These are phyloP conservation scores for Rambutsinella grinnellia DNA, from an alignment of 2,888 invertebrate genomes.

Conservation along the genomic window DNA sequence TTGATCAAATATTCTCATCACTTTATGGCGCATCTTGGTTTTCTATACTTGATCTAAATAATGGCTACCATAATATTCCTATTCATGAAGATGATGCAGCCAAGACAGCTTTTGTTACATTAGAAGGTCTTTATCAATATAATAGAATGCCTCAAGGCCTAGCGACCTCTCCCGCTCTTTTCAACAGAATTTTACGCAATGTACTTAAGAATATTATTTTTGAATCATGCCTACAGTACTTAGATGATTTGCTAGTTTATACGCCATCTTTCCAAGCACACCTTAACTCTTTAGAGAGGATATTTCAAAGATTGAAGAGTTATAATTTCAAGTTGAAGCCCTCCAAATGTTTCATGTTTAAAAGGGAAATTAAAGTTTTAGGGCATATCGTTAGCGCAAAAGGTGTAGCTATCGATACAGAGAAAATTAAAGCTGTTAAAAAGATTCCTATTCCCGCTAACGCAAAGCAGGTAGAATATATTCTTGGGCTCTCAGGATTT, in stretches of 20 bases:
- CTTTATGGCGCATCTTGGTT: not conserved
- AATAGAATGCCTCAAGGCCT: constrained; percentile 13
- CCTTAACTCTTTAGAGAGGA: constrained; percentile 61
- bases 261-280: not conserved
- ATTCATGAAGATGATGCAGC: not conserved
- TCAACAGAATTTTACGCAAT: not conserved
- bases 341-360: constrained; percentile 10
- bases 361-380: constrained; percentile 11
- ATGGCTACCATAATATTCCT: not conserved
- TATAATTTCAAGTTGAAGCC: constrained; percentile 9
- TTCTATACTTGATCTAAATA: not conserved
- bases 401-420: constrained; percentile 1
- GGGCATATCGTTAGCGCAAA: not conserved
- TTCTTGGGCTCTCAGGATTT: not conserved
- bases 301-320: not conserved
- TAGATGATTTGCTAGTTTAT: constrained; percentile 18
- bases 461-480: not conserved
- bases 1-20: not conserved
- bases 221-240: not conserved
- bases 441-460: constrained; percentile 13
- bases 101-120: constrained; percentile 26
- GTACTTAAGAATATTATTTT: not conserved
- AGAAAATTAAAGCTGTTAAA: not conserved
- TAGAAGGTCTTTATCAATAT: constrained; percentile 18
- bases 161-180: not conserved